These are phyloP conservation scores for Asbolus verrucosus DNA, from an alignment of 1,140 invertebrate species.

Conservation along the genomic window DNA sequence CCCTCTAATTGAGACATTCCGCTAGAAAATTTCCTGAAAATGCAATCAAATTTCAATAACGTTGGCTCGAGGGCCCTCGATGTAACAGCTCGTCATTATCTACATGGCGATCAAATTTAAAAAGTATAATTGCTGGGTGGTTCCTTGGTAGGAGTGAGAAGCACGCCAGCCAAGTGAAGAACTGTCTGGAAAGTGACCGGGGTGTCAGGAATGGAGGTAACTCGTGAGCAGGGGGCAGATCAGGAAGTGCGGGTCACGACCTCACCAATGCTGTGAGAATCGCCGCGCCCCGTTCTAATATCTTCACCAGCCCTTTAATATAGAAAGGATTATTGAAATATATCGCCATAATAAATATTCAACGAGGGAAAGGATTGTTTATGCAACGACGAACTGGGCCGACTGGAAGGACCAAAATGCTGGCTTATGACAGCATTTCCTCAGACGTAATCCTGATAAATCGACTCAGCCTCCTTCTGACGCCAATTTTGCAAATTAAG, in stretches of 20 bases:
- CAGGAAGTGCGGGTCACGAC: conserved; percentile 46
- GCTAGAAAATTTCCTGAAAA: not conserved
- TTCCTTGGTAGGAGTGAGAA: conserved; percentile 14
- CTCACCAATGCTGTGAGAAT: conserved; percentile 45
- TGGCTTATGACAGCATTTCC: not conserved
- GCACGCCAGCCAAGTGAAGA: conserved; percentile 1
- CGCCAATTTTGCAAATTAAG: not conserved
- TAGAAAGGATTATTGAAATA: conserved; percentile 28
- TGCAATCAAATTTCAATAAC: too few relatives aligned
- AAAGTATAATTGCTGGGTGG: conserved; percentile 38
- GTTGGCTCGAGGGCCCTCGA: too few relatives aligned
- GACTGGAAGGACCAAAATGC: not conserved
- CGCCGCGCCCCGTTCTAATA: conserved; percentile 20
- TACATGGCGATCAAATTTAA: conserved; percentile 4
- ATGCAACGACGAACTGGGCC: not conserved
- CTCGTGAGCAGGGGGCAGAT: conserved; percentile 45
- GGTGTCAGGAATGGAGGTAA: conserved; percentile 32
- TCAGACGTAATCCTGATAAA: too few relatives aligned
- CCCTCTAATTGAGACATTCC: conserved; percentile 21
- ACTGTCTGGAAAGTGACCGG: conserved; percentile 20
- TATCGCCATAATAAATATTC: conserved; percentile 27
- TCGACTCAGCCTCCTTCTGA: too few relatives aligned
- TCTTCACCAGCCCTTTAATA: conserved; percentile 39
- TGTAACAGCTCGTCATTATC: conserved; percentile 3
- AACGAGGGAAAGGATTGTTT: conserved; percentile 28